Evolutionary conservation across 2,888 invertebrate species (phyloP).

Genomic region (Eumacrocentrus americanus): DNA sequence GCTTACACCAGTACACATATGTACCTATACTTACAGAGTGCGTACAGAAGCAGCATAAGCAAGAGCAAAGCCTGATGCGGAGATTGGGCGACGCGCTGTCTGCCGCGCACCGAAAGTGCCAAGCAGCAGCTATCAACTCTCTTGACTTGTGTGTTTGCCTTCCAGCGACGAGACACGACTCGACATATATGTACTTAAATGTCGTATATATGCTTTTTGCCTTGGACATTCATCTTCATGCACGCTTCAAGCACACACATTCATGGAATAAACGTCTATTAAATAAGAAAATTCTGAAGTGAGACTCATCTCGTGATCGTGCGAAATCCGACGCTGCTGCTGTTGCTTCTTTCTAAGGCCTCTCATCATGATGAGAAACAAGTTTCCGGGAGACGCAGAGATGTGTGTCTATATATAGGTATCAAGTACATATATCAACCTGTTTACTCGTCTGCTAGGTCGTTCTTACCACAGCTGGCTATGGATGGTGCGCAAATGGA

Average conservation of each 20-base stretch:
- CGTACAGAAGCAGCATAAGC: not conserved
- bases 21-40: too few relatives aligned
- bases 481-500: too few relatives aligned
- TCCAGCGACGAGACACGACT: not conserved
- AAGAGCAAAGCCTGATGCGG: conserved; percentile 27
- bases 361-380: conserved; percentile 14
- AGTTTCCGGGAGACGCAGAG: conserved; percentile 18
- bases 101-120: conserved; percentile 40
- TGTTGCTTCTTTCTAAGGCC: not conserved
- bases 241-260: not conserved
- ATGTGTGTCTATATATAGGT: conserved; percentile 8
- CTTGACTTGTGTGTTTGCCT: conserved; percentile 20
- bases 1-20: too few relatives aligned
- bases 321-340: not conserved
- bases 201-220: conserved; percentile 13
- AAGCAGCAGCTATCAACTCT: conserved; percentile 31
- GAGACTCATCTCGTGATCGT: not conserved
- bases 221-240: not conserved
- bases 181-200: not conserved
- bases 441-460: conserved; percentile 22
- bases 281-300: not conserved
- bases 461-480: too few relatives aligned
- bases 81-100: conserved; percentile 49
- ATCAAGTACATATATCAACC: conserved; percentile 17
- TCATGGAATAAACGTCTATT: too few relatives aligned